Evolutionary conservation across 2,888 invertebrate species (phyloP).

Genomic region (Anagyrus pseudococci): DNA sequence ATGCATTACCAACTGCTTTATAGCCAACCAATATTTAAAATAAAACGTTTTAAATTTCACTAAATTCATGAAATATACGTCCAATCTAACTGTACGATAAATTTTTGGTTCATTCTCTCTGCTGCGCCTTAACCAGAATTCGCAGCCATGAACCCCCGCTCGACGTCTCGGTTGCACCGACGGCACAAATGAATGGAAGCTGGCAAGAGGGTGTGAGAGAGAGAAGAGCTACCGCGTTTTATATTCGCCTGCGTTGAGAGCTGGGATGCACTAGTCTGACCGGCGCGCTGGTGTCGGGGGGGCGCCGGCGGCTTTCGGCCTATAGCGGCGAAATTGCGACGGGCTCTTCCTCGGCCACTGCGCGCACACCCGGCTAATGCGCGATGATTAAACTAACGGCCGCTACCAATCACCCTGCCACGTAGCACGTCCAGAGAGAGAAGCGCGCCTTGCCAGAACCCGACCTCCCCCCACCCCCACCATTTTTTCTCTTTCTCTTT

Average conservation of each 20-base stretch:
- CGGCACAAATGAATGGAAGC: slow-evolving; percentile 48
- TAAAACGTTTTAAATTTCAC: no score
- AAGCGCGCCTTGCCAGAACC: no score
- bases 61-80: no score
- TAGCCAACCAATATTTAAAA: no score
- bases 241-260: neutral
- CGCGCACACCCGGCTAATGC: slow-evolving; percentile 55
- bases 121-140: no score
- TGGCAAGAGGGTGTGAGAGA: slow-evolving; percentile 26
- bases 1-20: no score
- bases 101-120: no score
- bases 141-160: no score
- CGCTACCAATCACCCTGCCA: slow-evolving; percentile 59
- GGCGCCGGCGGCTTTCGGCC: slow-evolving; percentile 26
- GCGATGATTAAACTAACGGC: slow-evolving; percentile 62
- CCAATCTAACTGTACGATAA: no score
- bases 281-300: neutral
- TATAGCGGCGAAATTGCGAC: slow-evolving; percentile 54
- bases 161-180: slow-evolving; percentile 48
- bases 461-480: slow-evolving; percentile 2
- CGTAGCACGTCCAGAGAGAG: slow-evolving; percentile 49
- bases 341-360: slow-evolving; percentile 40
- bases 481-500: neutral
- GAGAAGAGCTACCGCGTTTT: slow-evolving; percentile 28
- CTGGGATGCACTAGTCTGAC: neutral